phyloP scores from a whole-genome alignment of 2,888 invertebrate genomes.

The Brassicogethes aeneus region DNA sequence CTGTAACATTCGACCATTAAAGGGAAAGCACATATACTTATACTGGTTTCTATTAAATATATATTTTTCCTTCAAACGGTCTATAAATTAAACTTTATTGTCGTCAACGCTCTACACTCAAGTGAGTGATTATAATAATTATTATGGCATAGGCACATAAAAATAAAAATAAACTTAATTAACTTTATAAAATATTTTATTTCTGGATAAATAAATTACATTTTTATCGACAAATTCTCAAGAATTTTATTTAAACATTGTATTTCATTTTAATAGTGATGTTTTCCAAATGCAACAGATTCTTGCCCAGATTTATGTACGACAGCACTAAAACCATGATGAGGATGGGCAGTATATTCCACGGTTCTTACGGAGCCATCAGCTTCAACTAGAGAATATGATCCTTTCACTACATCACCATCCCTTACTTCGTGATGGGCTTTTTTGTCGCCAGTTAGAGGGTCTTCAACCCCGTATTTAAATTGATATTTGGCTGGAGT shows the following conservation, averaged over 20 bases:
- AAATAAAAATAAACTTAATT: too few relatives aligned
- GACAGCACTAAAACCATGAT: constrained; percentile 25
- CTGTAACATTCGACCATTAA: too few relatives aligned
- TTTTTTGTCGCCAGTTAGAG: constrained; percentile 24
- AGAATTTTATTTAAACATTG: too few relatives aligned
- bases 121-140: too few relatives aligned
- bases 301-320: constrained; percentile 24
- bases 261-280: too few relatives aligned
- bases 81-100: too few relatives aligned
- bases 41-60: too few relatives aligned
- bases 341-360: constrained; percentile 24
- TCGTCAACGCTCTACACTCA: too few relatives aligned
- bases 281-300: constrained; percentile 17
- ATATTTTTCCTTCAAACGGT: too few relatives aligned
- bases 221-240: background rate
- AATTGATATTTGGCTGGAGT: constrained; percentile 25
- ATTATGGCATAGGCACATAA: too few relatives aligned
- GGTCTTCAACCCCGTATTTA: constrained; percentile 25
- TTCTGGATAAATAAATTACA: constrained; percentile 2
- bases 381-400: constrained; percentile 24
- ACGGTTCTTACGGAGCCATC: constrained; percentile 25
- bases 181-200: constrained; percentile 6
- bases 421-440: constrained; percentile 24
- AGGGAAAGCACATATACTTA: too few relatives aligned
- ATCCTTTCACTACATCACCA: constrained; percentile 25